Base-by-base conservation (phyloP, 35 echinoderm and acorn worm genomes). In the Chiridota heheva region DNA sequence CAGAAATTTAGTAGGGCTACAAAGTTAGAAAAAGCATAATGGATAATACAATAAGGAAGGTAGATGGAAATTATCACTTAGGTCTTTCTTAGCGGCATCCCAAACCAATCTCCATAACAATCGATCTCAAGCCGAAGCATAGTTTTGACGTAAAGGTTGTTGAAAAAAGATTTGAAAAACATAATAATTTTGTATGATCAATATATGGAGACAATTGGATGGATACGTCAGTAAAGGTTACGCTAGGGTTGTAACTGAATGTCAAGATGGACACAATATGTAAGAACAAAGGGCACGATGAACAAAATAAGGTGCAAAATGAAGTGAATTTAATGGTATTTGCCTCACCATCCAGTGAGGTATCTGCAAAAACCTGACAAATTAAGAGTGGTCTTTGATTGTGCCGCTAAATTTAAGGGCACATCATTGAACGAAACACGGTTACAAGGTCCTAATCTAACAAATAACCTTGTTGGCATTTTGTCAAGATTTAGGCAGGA, bases 391-490 rank as follows among this genome's bases (percentile, higher is more conserved):
- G 83, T 86, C 27, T 86, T 76, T 58, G 58, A 86, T 37, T 78
- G 70, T 34, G 17, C 83, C 2, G 69, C 40, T 3, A 60, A 2
- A 57, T 77, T 2, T 31, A 86, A 39, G 40, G 83, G 71, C 15
- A 62, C 20, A 5, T 88, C 85, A 2, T 47, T 88, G 12, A 88
- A 88, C 45, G 22, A 30, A 1, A 18, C 59, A 57, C 76, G 79
- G 1, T 41, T 80, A 1, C 85, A 88, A 41, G 76, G 78, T 13
- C 86, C 78, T 41, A 68, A 89, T 40, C 30, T 89, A 13, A 89
- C 64, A 5, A 89, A 89, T 42, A 42, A 25, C n/a, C 44, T 89
- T 67, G 46, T 58, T 48, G 86, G 73, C 7, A 76, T 81, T 22
- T 44, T 80, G 3, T 35, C 70, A 0, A 0, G 60, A 5, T 88